Conservation (phyloP, 2,797 vertebrate genomes). For the Sandelia bainsii region DNA sequence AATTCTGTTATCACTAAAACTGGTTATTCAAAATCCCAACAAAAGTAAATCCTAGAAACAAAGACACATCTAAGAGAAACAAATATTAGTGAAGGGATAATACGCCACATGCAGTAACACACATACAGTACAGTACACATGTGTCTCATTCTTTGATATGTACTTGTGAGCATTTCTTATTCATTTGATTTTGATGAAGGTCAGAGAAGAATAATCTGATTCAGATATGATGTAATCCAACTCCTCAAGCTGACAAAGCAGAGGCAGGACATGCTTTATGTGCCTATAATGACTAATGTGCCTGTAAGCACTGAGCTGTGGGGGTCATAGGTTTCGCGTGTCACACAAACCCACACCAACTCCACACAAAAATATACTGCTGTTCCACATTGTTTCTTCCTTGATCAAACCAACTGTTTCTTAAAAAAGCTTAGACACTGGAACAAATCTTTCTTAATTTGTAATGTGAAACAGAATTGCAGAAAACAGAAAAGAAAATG, state of each 20-base stretch:
- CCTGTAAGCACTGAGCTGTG: conserved; percentile 39
- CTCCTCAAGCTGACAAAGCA: conserved; percentile 63
- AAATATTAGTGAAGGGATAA: neutral
- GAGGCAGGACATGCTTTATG: conserved; percentile 43
- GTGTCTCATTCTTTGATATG: neutral
- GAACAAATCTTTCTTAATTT: conserved; percentile 9
- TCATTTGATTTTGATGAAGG: conserved; percentile 48
- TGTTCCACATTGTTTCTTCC: conserved; percentile 40
- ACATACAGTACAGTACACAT: neutral
- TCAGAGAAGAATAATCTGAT: conserved; percentile 65
- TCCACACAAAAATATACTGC: conserved; percentile 38
- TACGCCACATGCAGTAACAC: neutral
- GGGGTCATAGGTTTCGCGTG: conserved; percentile 58
- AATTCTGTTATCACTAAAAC: neutral
- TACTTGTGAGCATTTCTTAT: conserved; percentile 10
- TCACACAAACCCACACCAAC: conserved; percentile 53
- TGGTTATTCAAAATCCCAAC: conserved; percentile 2
- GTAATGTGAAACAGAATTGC: neutral
- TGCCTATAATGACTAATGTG: conserved; percentile 67
- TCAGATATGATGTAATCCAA: conserved; percentile 72
- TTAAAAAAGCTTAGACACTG: conserved; percentile 14
- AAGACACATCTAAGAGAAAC: neutral
- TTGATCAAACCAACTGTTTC: conserved; percentile 9
- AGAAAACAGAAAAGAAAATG: neutral
- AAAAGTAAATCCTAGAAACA: neutral